Evolutionary conservation across 1,140 invertebrate species (phyloP), one percentile per base, ranked within the genome.

Genomic region (Drosophila pseudoananassae): DNA sequence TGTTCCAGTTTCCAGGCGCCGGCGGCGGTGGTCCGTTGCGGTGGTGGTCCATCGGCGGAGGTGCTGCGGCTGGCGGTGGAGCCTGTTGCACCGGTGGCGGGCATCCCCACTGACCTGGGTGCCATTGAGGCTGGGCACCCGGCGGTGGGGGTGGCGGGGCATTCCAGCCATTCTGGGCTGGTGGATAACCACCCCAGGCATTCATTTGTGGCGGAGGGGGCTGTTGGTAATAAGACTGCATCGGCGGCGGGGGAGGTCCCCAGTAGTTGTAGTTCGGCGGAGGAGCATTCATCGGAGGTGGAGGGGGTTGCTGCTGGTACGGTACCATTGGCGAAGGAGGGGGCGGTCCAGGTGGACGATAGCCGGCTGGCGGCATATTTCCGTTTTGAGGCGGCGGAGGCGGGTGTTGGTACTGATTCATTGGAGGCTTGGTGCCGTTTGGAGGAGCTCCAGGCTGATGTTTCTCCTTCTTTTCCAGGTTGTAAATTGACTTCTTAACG

Each of bases 401-500:
- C 14, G 66, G 79, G 14, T 75, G 72, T 31, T 69, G 68, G n/a
- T 58, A 69, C 12, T 76, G 63, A 25, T 58, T 78, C 20, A 65
- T 52, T 14, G 70, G 72, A 10, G 29, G 76, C 40, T 83, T 84
- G 25, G 27, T 75, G 12, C 69, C 79, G 60, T 85, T 85, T 2
- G 59, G 23, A 17, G 51, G 20, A 3, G 51, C 9, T 9, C 61
- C 25, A 4, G 60, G 70, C 23, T 49, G 49, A 9, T 57, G 55
- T 47, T 68, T 70, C 66, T 94, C 93, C 3, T 94, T 93, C 93
- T 95, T 95, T 74, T 95, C 95, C 27, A 94, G 92, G 90, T 95
- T 95, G 31, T 94, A 95, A 4, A 96, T 79, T 0, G 95, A 96
- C 90, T 97, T 97, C 79, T 97, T 97, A 0, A 97, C 96, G 82